Percentiles rank a stretch among this genome's conserved stretches.
phyloP scores from a whole-genome alignment of 2,888 invertebrate genomes.

The Malachius bipustulatus region DNA sequence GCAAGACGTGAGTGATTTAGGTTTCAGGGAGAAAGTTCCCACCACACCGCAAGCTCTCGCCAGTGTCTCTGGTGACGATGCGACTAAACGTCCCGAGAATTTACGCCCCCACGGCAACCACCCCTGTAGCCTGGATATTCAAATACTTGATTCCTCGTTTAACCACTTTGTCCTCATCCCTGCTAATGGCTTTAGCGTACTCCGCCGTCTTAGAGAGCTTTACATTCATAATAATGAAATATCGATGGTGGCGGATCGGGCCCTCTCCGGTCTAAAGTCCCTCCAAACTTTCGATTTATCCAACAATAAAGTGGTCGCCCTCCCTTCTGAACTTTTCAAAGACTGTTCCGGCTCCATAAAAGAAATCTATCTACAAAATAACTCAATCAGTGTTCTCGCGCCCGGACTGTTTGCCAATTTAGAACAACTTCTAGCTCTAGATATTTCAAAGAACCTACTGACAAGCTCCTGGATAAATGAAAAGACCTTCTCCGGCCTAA shows the following conservation, averaged over 20 bases:
- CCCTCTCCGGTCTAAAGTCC: conserved; percentile 66
- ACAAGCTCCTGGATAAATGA: conserved; percentile 79
- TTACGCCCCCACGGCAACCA: conserved; percentile 27
- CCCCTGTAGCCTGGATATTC: conserved; percentile 67
- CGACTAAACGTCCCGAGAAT: conserved; percentile 33
- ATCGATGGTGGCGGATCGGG: conserved; percentile 74
- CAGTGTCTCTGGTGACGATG: conserved; percentile 46
- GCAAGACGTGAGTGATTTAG: conserved; percentile 78
- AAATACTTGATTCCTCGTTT: conserved; percentile 69
- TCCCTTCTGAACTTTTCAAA: conserved; percentile 75
- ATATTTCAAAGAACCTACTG: conserved; percentile 75
- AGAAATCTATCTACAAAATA: conserved; percentile 84
- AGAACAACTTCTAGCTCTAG: conserved; percentile 67
- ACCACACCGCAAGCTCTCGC: conserved; percentile 50
- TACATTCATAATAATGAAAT: conserved; percentile 83
- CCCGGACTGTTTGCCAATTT: conserved; percentile 78
- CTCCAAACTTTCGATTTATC: conserved; percentile 80
- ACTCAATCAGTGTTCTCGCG: conserved; percentile 76
- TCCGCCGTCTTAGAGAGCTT: conserved; percentile 66
- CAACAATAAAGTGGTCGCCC: conserved; percentile 77
- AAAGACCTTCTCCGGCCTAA: conserved; percentile 75
- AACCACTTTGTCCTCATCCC: conserved; percentile 79
- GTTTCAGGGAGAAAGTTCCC: conserved; percentile 60
- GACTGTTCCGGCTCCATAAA: conserved; percentile 68
- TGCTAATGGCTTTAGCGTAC: conserved; percentile 66